Base-by-base conservation (phyloP, 2,797 vertebrate species). In the Spinibarbus caldwelli region DNA sequence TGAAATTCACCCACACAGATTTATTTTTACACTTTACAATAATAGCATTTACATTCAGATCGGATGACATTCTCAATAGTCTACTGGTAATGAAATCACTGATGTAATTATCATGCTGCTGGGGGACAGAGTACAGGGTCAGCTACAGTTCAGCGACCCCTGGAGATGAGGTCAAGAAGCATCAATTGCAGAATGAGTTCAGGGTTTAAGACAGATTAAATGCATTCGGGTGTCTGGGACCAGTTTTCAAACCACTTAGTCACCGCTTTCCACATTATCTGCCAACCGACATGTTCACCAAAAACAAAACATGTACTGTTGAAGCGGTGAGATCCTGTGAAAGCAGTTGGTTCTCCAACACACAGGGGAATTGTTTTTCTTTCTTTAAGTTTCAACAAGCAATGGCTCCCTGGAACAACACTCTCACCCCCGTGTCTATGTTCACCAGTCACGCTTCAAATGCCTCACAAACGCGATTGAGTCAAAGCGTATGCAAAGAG, bases 401-500 rank as follows among this genome's bases (percentile, higher is more conserved):
- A 52, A 49, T 29, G 26, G 45, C 36, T 45, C 45, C 15, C 73
- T 68, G 47, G 81, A 84, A 71, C 82, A 83, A 75, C 59, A 77
- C 70, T 41, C 52, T 85, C 83, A 80, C 70, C 70, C 54, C 38
- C 54, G 21, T 82, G 7, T 5, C 73, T 78, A 80, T 86, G 73
- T 83, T 89, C 62, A 72, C 5, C 29, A 85, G 80, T 85, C 80
- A 89, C 77, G 80, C 79, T 54, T 78, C 68, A 81, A 57, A 31
- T 75, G 78, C 76, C 83, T 86, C 71, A 87, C 80, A 77, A 78
- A 71, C 26, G 78, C 21, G 1, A 77, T 17, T 41, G 45, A 70
- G 47, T 52, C 47, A 23, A 81, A 52, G 26, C 47, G 8, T 81
- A 41, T 26, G 66, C 78, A 81, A 72, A 15, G 59, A 79, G 38